Evolutionary conservation across 2,797 vertebrate genomes (phyloP).

Genomic region (Psittacula derbiana): DNA sequence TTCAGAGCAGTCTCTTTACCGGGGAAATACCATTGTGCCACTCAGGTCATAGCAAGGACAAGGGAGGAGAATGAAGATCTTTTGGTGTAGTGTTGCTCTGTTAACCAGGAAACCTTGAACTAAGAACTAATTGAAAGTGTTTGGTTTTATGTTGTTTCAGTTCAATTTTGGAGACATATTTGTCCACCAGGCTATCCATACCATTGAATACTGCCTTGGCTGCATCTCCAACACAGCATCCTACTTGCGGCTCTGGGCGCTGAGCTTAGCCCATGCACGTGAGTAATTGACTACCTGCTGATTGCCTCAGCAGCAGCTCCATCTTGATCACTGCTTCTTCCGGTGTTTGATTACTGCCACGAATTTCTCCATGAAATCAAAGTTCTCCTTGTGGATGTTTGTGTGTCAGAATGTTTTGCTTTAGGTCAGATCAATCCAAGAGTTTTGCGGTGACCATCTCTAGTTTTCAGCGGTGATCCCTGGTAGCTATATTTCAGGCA

Average conservation of each 20-base stretch:
- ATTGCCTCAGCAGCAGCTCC: not conserved
- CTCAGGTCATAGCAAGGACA: not conserved
- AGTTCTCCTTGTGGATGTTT: not conserved
- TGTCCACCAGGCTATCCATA: constrained; percentile 94
- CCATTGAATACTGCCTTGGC: constrained; percentile 96
- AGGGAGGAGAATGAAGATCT: not conserved
- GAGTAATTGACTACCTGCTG: constrained; percentile 59
- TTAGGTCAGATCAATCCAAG: not conserved
- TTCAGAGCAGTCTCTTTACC: not conserved
- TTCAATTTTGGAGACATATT: constrained; percentile 92
- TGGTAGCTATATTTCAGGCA: not conserved
- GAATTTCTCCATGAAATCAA: not conserved
- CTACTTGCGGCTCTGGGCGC: constrained; percentile 95
- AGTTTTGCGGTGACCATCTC: not conserved
- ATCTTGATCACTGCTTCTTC: not conserved
- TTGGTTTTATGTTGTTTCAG: constrained; percentile 71
- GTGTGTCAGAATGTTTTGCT: not conserved
- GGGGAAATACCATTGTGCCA: not conserved
- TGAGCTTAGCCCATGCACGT: constrained; percentile 96
- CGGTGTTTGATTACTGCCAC: not conserved
- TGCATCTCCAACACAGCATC: constrained; percentile 98
- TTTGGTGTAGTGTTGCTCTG: not conserved
- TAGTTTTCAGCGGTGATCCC: not conserved
- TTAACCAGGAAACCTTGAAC: not conserved
- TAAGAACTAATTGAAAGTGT: not conserved